A percentile compares a stretch with the other conserved stretches of the same genome.
Evolutionary conservation across 2,797 vertebrate species (phyloP).

Genomic region (Bucorvus abyssinicus): DNA sequence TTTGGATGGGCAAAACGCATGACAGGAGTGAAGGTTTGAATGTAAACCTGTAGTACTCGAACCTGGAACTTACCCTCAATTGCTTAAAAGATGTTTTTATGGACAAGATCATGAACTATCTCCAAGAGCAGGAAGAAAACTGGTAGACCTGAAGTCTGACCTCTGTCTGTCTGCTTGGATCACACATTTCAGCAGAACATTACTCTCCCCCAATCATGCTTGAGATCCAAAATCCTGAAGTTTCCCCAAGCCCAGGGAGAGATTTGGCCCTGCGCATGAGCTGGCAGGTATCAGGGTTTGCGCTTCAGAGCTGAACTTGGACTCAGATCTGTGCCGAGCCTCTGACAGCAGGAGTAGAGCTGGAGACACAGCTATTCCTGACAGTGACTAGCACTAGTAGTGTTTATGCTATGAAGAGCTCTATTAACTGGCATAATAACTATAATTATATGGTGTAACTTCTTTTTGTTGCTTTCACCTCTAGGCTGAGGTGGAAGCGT

Average conservation of each 20-base stretch:
- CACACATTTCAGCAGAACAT: not conserved
- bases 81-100: not conserved
- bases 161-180: not conserved
- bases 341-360: not conserved
- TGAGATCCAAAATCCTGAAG: not conserved
- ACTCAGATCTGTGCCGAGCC: not conserved
- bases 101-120: not conserved
- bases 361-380: not conserved
- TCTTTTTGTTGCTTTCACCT: conserved; percentile 44
- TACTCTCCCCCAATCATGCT: not conserved
- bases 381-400: not conserved
- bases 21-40: not conserved
- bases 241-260: not conserved
- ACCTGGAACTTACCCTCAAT: not conserved
- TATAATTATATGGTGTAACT: conserved; percentile 61
- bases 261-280: fast-evolving
- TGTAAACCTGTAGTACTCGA: not conserved
- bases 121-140: not conserved
- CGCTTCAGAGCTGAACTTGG: not conserved
- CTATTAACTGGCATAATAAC: conserved; percentile 49
- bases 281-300: not conserved
- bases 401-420: conserved; percentile 39
- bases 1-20: not conserved
- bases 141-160: not conserved
- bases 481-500: conserved; percentile 10